Base-by-base conservation (phyloP, 2,888 invertebrate genomes). In the Theodoxus fluviatilis region DNA sequence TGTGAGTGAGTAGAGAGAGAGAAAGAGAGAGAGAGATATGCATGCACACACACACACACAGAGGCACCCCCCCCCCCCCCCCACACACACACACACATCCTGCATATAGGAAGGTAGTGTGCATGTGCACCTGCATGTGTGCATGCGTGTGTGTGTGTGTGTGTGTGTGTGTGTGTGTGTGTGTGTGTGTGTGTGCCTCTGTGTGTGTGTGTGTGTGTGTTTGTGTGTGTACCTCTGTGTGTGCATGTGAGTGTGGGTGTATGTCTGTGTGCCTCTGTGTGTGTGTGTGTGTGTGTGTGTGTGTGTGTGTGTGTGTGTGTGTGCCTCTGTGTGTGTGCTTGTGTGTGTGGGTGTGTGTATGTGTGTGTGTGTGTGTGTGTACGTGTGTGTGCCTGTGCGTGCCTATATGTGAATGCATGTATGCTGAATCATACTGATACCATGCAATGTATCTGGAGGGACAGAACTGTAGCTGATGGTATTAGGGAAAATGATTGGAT, bases 291-390 rank as follows among this genome's bases (percentile, higher is more conserved):
- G 52, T 12, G 52, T 52, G 52, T 12, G 52, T 52, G 22, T n/a
- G 52, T 52, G 52, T 52, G 52, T 52, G 52, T 52, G 52, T 52
- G 52, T 52, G 52, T 52, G 52, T 52, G 22, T 18, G 37, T 37
- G 61, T 18, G 61, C 25, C 37, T 18, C 22, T 3, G 37, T 37
- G 61, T 37, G 35, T 3, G 37, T 37, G 61, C 25, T 31, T 59
- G 35, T n/a, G 37, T 63, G 63, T 37, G 63, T 22, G 63, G 22
- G 37, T 37, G 37, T 37, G 37, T 37, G 37, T 37, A 31, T 22
- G 37, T 38, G 22, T 63, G 22, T 37, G 22, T 37, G 63, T 22
- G 37, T 37, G 38, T 37, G 63, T 37, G 63, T 37, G 37, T 63
- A 38, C 12, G 38, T 37, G 61, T 61, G 18, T 37, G 38, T 37